Base-by-base conservation (phyloP, 2,888 invertebrate species). In the Cosmopolites sordidus region DNA sequence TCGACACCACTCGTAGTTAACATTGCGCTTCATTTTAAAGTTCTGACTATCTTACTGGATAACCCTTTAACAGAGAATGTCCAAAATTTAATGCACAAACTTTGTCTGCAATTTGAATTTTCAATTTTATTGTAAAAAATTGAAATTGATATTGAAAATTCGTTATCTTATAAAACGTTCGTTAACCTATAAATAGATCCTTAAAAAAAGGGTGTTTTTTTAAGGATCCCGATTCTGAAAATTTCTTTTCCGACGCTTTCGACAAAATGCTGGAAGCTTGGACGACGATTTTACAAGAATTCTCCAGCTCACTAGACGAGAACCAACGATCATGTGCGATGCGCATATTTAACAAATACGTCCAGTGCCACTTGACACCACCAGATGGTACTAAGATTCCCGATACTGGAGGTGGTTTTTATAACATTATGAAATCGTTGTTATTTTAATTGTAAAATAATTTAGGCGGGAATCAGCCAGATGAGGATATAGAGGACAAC, bases 311-410 rank as follows among this genome's bases (percentile, higher is more conserved):
- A 45, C 73, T 75, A 50, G 74, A 76, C 11, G 62, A 66, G 12
- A 70, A 72, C 42, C 64, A 69, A 37, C 47, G 48, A 6, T 58
- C 64, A 14, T 66, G 64, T 53, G 75, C 76, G 4, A 69, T 73
- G 9, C 75, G 82, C 70, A 83, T 92, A 58, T 91, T 92, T 69
- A 86, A 89, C 69, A 83, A 83, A 1, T 93, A 90, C 69, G 73
- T 93, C 41, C 84, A 86, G 65, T 86, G 84, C 65, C 86, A 92
- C 71, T 74, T 94, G 56, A 84, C 87, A 5, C 84, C 90, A 0
- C 93, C 93, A 0, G 87, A 91, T 69, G 93, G 88, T 17, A 76
- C 75, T 38, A 75, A 87, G 60, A 52, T 39, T 14, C 38, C 38
- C 4, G 52, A 46, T 37, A 27, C 17, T 16, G 55, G 75, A 18